A percentile compares a stretch with the other conserved stretches of the same genome.
phyloP scores from a whole-genome alignment of 2,888 invertebrate genomes.

The Pedicia rivosa region DNA sequence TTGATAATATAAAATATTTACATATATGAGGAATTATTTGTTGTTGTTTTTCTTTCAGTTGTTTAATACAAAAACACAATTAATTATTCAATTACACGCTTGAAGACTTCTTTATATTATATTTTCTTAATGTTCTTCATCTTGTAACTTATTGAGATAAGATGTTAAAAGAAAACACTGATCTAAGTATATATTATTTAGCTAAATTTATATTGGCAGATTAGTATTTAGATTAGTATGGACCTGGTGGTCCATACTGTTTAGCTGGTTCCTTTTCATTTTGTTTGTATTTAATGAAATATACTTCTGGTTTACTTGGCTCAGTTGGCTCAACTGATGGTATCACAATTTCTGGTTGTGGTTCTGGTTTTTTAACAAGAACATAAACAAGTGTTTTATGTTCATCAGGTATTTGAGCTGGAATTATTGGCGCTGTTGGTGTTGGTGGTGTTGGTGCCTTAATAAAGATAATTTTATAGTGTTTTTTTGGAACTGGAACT shows the following conservation, averaged over 20 bases:
- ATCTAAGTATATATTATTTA: too few species aligned
- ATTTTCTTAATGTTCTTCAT: too few species aligned
- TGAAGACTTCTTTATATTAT: too few species aligned
- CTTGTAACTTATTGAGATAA: too few species aligned
- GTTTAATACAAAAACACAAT: too few species aligned
- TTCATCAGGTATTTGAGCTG: constrained; percentile 65
- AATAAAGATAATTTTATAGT: constrained; percentile 41
- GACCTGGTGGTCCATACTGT: constrained; percentile 25
- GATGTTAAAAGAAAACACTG: too few species aligned
- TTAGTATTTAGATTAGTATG: too few species aligned
- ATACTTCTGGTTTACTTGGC: constrained; percentile 78
- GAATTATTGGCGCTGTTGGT: constrained; percentile 32
- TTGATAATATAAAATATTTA: too few species aligned
- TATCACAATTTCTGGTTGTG: constrained; percentile 60
- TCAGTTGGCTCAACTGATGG: constrained; percentile 71
- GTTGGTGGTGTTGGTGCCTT: constrained; percentile 36
- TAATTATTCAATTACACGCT: too few species aligned
- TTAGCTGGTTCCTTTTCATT: constrained; percentile 22
- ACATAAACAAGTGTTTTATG: constrained; percentile 82
- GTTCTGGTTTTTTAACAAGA: constrained; percentile 76
- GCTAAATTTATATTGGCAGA: too few species aligned
- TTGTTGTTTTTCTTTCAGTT: too few species aligned
- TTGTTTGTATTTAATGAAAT: constrained; percentile 64
- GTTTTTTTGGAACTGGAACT: constrained; percentile 33
- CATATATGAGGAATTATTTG: too few species aligned